Base-by-base conservation (phyloP, 2,888 invertebrate species). In the Dorcus parallelipipedus region DNA sequence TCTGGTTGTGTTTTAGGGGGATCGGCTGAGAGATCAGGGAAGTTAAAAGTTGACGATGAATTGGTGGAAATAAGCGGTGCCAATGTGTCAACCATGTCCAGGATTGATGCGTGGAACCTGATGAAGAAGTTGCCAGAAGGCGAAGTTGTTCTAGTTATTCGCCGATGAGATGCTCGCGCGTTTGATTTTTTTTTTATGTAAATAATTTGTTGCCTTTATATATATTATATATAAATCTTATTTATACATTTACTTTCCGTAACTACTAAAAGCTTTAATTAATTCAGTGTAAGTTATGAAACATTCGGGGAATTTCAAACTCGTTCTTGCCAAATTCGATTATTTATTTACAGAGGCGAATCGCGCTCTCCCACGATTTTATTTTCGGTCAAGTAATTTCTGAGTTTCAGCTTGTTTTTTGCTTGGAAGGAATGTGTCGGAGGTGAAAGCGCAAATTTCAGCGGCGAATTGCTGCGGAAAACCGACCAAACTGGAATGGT, bases 21-120 rank as follows among this genome's bases (percentile, higher is more conserved):
- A 71, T 89, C 91, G 70, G 95, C 95, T 60, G 93, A 93, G 72
- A 93, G 93, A 80, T 87, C 88, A 73, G 91, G 92, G 60, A 84
- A 87, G 72, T 84, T 97, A 69, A 83, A 86, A 73, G 90, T 91
- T 66, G 94, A 94, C 54, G 95, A 97, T 76, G 92, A 95, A 79
- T 84, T 97, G 65, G 78, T 95, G 39, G 85, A 87, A 66, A 91
- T 95, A 53, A 94, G 95, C 69, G 90, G 89, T 53, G 85, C 85
- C 64, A 88, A 91, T 67, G 89, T 94, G 72, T 86, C 88, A 63
- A 84, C 86, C 60, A 89, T 93, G 84, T 90, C 95, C n/a, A 87
- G 96, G 71, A 93, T 94, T 67, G 94, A 95, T 80, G 95, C 94
- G 54, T 96, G 96, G 96, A 91, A 91, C 67, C 86, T 91, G 61